A percentile compares a stretch with the other conserved stretches of the same genome.
These are phyloP conservation scores for Oryzias curvinotus DNA, from an alignment of 2,113 vertebrate genomes.

Conservation along the genomic window DNA sequence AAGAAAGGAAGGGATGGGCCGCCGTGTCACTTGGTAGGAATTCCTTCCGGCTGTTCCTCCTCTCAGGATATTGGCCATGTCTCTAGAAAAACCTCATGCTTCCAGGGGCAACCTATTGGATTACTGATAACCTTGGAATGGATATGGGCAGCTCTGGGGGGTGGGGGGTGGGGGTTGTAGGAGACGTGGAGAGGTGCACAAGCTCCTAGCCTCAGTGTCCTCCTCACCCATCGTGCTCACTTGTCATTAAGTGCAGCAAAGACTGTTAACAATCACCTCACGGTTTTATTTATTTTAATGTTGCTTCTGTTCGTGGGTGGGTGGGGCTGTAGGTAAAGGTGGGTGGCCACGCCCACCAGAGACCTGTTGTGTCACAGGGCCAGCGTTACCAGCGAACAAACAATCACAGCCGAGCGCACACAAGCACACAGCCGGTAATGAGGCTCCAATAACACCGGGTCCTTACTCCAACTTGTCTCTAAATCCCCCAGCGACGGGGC, in stretches of 20 bases:
- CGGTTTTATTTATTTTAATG: conserved; percentile 11
- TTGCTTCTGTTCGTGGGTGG: conserved; percentile 1
- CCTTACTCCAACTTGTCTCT: conserved; percentile 64
- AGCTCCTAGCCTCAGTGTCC: conserved; percentile 10
- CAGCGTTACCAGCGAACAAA: conserved; percentile 32
- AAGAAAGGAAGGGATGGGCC: conserved; percentile 37
- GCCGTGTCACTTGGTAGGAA: conserved; percentile 49
- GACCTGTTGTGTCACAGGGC: conserved; percentile 29
- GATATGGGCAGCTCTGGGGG: conserved; percentile 34
- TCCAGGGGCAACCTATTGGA: conserved; percentile 63
- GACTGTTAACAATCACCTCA: neutral
- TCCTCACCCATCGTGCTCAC: conserved; percentile 4
- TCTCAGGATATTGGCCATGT: conserved; percentile 55
- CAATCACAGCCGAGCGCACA: conserved; percentile 34
- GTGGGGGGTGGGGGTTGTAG: conserved; percentile 1
- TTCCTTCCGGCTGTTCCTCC: conserved; percentile 62
- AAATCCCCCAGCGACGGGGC: conserved; percentile 62
- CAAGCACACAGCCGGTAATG: conserved; percentile 56
- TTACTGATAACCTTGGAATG: conserved; percentile 74
- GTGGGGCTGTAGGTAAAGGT: conserved; percentile 15
- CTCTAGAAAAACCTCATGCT: conserved; percentile 53
- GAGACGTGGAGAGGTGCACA: neutral
- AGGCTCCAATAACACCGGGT: conserved; percentile 66
- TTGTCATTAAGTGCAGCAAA: conserved; percentile 2
- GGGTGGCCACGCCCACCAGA: conserved; percentile 11